A percentile compares a stretch with the other conserved stretches of the same genome.
Conservation (phyloP, 2,888 invertebrate species). For the Balanococcus diminutus region DNA sequence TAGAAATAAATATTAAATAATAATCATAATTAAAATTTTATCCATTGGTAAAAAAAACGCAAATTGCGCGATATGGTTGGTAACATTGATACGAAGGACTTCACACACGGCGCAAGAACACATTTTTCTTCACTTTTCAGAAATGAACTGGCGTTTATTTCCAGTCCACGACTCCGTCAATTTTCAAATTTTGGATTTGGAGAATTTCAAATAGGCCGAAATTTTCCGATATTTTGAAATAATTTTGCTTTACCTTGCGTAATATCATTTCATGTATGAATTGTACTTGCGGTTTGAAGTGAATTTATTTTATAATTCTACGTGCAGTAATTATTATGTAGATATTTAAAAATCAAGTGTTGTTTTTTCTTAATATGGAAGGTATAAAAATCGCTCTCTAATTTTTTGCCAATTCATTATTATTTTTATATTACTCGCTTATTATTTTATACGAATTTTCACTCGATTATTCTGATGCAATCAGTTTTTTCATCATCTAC, state of each 20-base stretch:
- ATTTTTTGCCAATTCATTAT: neutral
- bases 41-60: no score
- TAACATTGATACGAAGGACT: neutral
- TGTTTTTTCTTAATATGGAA: constrained; percentile 8
- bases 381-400: neutral
- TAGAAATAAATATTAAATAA: no score
- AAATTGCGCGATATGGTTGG: neutral
- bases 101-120: neutral
- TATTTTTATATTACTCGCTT: neutral
- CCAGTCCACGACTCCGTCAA: neutral
- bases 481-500: neutral
- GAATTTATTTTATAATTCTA: neutral
- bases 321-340: neutral
- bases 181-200: neutral
- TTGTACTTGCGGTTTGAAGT: neutral
- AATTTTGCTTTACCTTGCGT: neutral
- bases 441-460: neutral
- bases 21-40: no score
- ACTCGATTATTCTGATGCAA: neutral
- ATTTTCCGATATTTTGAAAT: constrained; percentile 8
- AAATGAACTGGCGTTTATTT: neutral
- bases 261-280: neutral
- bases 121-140: no score
- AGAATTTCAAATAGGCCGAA: constrained; percentile 14
- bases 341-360: neutral